Base-by-base conservation (phyloP, 1,140 invertebrate genomes). In the Drosophila sp. region DNA sequence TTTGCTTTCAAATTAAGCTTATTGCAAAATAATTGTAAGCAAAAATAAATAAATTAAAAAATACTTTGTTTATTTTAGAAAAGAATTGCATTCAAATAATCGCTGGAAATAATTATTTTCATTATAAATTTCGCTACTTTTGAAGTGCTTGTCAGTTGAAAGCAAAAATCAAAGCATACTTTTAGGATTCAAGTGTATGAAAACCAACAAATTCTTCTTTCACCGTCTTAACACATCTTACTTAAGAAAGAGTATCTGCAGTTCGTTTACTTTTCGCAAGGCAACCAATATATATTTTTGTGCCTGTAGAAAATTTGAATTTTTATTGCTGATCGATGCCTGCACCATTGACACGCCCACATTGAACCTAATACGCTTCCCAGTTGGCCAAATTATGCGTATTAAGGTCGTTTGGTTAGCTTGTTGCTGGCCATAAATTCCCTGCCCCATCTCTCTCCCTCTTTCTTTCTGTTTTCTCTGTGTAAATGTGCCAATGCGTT, bases 271-370 rank as follows among this genome's bases (percentile, higher is more conserved):
- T 23, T 57, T 75, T 61, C 55, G 57, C 38, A 58, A 60, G 44
- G 60, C 69, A 78, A 56, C 66, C 58, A 6, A 65, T 54, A 79
- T 71, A 62, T 47, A 23, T 75, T 35, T 38, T 38, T 38, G 35
- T 10, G 35, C 35, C 76, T 82, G 87, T 80, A 76, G 74, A 60
- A 84, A 89, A 90, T 90, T 90, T 90, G 87, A 90, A 90, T 90
- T 90, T 90, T 90, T 90, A 90, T 90, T 91, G 89, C 89, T 89
- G 85, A 90, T 90, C 89, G 84, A 91, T 89, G 78, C 63, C 66
- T 63, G 76, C 65, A 50, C 70, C 80, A 78, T 79, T 72, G 67
- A 72, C 80, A 71, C 69, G 71, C 60, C 68, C 70, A 63, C 70
- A 1, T 57, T 55, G n/a, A 64, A 23, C 35, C 50, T 55, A 60